Base-by-base conservation (phyloP, 30 jellyfish, hydroid and myxozoan species). In the Cassiopea andromeda region DNA sequence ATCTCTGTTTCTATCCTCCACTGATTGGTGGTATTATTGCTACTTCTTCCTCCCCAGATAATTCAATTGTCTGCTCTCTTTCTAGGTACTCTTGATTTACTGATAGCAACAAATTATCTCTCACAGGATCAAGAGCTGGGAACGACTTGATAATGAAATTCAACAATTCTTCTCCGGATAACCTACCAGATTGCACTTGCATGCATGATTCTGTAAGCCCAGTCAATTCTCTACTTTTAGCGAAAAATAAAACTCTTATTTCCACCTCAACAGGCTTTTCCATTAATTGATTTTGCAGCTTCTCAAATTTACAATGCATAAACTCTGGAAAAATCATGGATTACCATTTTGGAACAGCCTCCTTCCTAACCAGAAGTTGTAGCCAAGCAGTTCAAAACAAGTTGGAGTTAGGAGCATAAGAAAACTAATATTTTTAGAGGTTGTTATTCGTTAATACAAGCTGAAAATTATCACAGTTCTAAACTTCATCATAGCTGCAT, bases 21-120 rank as follows among this genome's bases (percentile, higher is more conserved):
- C 99, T 95, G 10, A 95, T 78, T 7, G 99, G 99, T 1, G 99
- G 99, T 59, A 95, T 95, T n/a, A 95, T 71, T 44, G 99, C 99
- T 48, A 95, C 84, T 75, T 95, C 98, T 43, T 91, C 97, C 38
- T 94, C 97, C 1, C 78, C 76, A 59, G 54, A 27, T 14, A 95
- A 67, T 10, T 47, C 85, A 12, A 91, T 2, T 9, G 70, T 14
- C 48, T 49, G 58, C 18, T 83, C 83, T 15, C 59, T 87, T 47
- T 80, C 87, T 3, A 91, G 1, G 74, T 95, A 95, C 60, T 57
- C 96, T 67, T 89, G 93, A 77, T 95, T 88, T 16, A 77, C 78
- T 7, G 99, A 91, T n/a, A 95, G 66, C 27, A 95, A 75, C 45
- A 81, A 84, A 73, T 73, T 86, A 9, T 86, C 91, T 27, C 60